Conservation (phyloP, 2,113 vertebrate genomes). For the Pedetes capensis region DNA sequence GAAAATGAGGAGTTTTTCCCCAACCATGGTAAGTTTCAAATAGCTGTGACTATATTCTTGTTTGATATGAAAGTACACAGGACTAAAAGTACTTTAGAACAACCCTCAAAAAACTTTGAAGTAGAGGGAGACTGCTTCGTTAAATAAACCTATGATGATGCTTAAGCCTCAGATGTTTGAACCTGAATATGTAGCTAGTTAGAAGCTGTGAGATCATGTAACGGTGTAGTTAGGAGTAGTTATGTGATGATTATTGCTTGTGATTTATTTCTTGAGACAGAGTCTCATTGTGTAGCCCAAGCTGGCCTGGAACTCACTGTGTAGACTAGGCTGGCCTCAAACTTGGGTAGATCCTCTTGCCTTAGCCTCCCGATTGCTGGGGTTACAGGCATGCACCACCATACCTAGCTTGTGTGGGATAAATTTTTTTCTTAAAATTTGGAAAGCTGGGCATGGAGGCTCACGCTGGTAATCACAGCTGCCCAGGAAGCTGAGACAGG, state of each 20-base stretch:
- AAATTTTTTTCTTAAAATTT: not conserved
- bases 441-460: too few relatives aligned
- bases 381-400: too few relatives aligned
- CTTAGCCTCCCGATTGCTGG: too few relatives aligned
- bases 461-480: not conserved
- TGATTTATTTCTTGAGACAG: not conserved
- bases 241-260: too few relatives aligned
- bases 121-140: not conserved
- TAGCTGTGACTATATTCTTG: not conserved
- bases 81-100: not conserved
- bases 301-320: too few relatives aligned
- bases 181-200: not conserved
- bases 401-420: too few relatives aligned
- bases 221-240: not conserved
- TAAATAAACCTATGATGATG: not conserved
- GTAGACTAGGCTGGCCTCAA: too few relatives aligned
- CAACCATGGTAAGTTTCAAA: conserved; percentile 87
- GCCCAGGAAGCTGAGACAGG: not conserved
- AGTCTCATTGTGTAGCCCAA: too few relatives aligned
- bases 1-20: conserved; percentile 93
- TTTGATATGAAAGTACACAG: not conserved
- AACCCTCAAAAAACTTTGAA: not conserved
- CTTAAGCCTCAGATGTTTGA: not conserved
- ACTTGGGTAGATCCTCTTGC: too few relatives aligned
- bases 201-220: not conserved